These are phyloP conservation scores for Variabilichromis moorii DNA, from an alignment of 2,113 vertebrate genomes.

Conservation along the genomic window DNA sequence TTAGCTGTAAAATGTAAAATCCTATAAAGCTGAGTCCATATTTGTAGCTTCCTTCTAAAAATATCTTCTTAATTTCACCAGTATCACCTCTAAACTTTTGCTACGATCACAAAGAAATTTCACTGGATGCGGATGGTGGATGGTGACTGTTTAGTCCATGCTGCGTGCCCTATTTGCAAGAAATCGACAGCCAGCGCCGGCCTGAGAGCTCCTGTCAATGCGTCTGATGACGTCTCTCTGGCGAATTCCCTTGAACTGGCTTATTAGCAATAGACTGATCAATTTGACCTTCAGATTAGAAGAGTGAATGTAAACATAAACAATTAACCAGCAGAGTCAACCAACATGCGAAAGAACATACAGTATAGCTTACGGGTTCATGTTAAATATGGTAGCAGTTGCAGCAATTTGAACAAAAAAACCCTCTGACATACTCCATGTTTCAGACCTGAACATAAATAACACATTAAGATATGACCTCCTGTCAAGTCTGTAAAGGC, in stretches of 20 bases:
- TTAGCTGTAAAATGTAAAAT: neutral
- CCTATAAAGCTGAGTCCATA: neutral
- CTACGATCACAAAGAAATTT: neutral
- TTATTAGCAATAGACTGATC: slow-evolving; percentile 1
- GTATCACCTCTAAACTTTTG: neutral
- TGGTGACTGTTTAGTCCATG: neutral
- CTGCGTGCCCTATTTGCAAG: neutral
- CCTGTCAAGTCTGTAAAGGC: neutral
- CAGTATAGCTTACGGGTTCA: neutral
- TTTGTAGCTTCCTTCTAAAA: neutral
- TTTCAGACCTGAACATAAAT: neutral
- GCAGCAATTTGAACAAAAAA: neutral
- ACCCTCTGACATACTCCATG: neutral
- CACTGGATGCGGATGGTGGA: neutral
- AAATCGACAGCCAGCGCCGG: slow-evolving; percentile 29
- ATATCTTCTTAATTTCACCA: neutral
- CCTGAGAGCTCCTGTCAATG: slow-evolving; percentile 32
- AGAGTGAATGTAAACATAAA: slow-evolving; percentile 15
- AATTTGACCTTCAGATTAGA: slow-evolving; percentile 28
- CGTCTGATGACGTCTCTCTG: slow-evolving; percentile 28
- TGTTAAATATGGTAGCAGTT: neutral
- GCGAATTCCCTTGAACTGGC: slow-evolving; percentile 5
- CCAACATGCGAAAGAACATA: neutral
- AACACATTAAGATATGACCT: neutral
- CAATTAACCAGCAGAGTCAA: neutral